Evolutionary conservation across 2,113 vertebrate genomes (phyloP).

Genomic region (Pelusios castaneus): DNA sequence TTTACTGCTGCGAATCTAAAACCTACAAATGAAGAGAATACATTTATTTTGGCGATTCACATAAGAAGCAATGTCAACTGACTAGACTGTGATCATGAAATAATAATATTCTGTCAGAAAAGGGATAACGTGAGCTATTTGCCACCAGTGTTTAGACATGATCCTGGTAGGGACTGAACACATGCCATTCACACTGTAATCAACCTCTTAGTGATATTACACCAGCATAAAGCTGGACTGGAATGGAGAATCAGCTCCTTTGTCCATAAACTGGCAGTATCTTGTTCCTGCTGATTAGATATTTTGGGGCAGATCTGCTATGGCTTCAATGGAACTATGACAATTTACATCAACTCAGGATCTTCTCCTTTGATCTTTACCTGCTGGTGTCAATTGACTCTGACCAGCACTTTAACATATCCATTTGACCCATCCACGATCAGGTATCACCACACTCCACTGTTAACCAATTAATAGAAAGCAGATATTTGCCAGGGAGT

Average conservation of each 20-base stretch:
- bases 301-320: background rate
- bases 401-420: background rate
- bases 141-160: background rate
- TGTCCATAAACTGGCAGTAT: background rate
- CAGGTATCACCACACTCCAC: slow-evolving; percentile 2
- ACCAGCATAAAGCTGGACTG: fast-evolving
- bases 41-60: background rate
- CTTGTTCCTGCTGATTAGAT: background rate
- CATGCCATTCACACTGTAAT: background rate
- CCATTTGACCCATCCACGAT: slow-evolving; percentile 10
- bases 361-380: background rate
- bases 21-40: background rate
- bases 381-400: background rate
- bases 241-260: background rate
- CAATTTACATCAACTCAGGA: background rate
- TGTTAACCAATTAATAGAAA: slow-evolving; percentile 13
- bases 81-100: background rate
- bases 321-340: background rate
- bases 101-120: background rate
- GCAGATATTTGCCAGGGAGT: slow-evolving; percentile 1
- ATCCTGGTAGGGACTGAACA: background rate
- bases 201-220: background rate
- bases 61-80: too few species aligned
- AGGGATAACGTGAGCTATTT: background rate
- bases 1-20: background rate